Evolutionary conservation across 2,113 vertebrate species (phyloP), one percentile per base, ranked within the genome.

Genomic region (Sitta europaea): DNA sequence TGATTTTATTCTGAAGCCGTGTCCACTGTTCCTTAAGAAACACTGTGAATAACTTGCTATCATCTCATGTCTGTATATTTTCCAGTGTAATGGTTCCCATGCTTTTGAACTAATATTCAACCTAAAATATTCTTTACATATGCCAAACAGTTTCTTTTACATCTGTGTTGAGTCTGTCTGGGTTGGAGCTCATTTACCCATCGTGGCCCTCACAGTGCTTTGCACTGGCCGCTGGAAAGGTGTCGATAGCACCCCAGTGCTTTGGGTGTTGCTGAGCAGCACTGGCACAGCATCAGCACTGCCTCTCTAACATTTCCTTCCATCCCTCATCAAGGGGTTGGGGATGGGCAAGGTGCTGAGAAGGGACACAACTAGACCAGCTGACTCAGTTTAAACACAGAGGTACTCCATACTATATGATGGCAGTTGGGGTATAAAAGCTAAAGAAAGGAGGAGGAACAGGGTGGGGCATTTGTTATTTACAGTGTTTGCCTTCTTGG

Each of bases 281-380:
- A 1, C n/a, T 63, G 40, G 28, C 38, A 18, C 48, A 8, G n/a
- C 18, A 28, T 18, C 42, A 40, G 22, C 0, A 0, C n/a, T 25
- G 6, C 16, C 25, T 50, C 21, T 9, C 51, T 28, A 31, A 22
- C 11, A 8, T 50, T 28, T 35, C 20, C 14, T 58, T 19, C n/a
- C 36, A 40, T 10, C 20, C 11, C 25, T 10, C 13, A 21, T 18
- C 25, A 43, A 25, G 21, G 33, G 21, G 6, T 3, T 31, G 25
- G 25, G 24, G 2, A 2, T 25, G 25, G 35, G 21, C 13, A 50
- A 43, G 11, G 10, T 54, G 14, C 19, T 54, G 28, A 11, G n/a
- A 65, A 15, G 12, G 24, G 6, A 24, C 19, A n/a, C 24, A 48
- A 9, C 19, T 12, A 36, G 36, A 22, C 9, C 36, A 36, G 27